phyloP scores from a whole-genome alignment of 1,140 invertebrate genomes.

The Penaeus chinensis region DNA sequence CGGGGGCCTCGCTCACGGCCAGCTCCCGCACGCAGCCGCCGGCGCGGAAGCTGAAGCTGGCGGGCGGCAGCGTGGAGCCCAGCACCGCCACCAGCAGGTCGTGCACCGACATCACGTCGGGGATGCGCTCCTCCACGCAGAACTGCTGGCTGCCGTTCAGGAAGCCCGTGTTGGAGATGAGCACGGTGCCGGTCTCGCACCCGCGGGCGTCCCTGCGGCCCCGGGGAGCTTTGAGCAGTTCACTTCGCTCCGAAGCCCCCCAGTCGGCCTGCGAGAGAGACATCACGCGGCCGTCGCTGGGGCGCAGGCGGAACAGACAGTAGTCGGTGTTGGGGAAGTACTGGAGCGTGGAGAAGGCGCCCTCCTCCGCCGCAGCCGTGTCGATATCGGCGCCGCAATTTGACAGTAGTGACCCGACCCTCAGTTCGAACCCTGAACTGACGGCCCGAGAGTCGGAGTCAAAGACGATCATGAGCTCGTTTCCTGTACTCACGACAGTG shows the following conservation, averaged over 20 bases:
- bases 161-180: constrained; percentile 31
- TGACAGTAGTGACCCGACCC: constrained; percentile 22
- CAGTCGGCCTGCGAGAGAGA: constrained; percentile 10
- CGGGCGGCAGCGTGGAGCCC: constrained; percentile 10
- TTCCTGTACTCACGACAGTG: constrained; percentile 17
- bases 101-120: constrained; percentile 12
- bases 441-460: constrained; percentile 29
- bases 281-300: constrained; percentile 37
- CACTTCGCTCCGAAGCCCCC: background rate
- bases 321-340: constrained; percentile 36
- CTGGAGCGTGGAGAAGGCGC: constrained; percentile 21
- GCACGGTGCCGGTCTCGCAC: constrained; percentile 22
- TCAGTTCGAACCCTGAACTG: constrained; percentile 23
- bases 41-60: constrained; percentile 13
- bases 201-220: background rate
- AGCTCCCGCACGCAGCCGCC: constrained; percentile 40
- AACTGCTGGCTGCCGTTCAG: constrained; percentile 16
- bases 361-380: constrained; percentile 16
- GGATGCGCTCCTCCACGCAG: constrained; percentile 15
- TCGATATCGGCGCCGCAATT: constrained; percentile 46
- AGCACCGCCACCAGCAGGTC: constrained; percentile 33
- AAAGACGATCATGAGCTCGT: constrained; percentile 39
- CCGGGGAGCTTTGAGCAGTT: background rate
- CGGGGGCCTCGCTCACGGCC: background rate
- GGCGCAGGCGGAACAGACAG: constrained; percentile 42